Evolutionary conservation across 2,888 invertebrate genomes (phyloP).

Genomic region (Dendrolimus houi): DNA sequence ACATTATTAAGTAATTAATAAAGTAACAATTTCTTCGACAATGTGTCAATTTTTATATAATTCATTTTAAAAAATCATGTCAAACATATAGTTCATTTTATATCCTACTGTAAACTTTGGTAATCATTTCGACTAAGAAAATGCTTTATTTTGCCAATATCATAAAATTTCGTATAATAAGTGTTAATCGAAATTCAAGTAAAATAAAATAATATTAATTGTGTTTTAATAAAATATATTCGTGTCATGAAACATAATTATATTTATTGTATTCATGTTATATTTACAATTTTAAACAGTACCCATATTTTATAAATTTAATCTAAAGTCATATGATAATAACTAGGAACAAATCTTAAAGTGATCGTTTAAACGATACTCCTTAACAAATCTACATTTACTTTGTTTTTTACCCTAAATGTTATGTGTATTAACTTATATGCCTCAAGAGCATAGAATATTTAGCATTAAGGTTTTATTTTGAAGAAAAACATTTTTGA

Average conservation of each 20-base stretch:
- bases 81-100: background rate
- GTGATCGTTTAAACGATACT: conserved; percentile 13
- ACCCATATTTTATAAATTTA: conserved; percentile 4
- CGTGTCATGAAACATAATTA: background rate
- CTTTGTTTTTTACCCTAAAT: conserved; percentile 4
- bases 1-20: conserved; percentile 22
- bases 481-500: too few relatives aligned
- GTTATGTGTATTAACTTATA: background rate
- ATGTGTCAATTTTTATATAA: too few relatives aligned
- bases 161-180: background rate
- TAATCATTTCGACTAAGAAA: conserved; percentile 41
- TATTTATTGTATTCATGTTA: background rate
- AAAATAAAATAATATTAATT: background rate
- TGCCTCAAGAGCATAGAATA: background rate
- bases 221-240: background rate
- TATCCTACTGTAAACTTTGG: conserved; percentile 33
- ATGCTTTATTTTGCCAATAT: background rate
- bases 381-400: conserved; percentile 20
- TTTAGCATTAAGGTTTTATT: too few relatives aligned
- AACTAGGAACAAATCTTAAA: conserved; percentile 45
- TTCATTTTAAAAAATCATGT: background rate
- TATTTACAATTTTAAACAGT: conserved; percentile 8
- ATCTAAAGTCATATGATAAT: conserved; percentile 29
- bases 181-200: too few relatives aligned
- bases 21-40: conserved; percentile 14